A percentile compares a stretch with the other conserved stretches of the same genome.
Evolutionary conservation across 2,888 invertebrate genomes (phyloP).

Genomic region (Ophion ellenae): DNA sequence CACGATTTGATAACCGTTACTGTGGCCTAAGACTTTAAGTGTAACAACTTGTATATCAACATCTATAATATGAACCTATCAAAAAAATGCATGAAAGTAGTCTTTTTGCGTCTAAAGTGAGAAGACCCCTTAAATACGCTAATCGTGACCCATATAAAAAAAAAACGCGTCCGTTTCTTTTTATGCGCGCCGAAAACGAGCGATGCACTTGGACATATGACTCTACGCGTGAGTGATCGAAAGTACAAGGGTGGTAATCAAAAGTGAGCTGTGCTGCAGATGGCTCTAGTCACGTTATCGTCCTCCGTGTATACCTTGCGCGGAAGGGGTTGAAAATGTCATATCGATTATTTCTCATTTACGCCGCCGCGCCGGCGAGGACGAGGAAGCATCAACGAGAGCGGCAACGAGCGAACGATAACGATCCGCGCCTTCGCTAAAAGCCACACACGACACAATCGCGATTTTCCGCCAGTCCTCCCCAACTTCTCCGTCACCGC

Average conservation of each 20-base stretch:
- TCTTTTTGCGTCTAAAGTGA: no score
- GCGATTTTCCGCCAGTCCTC: conserved; percentile 27
- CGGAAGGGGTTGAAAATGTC: conserved; percentile 52
- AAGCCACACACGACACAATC: conserved; percentile 52
- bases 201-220: no score
- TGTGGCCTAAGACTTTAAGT: no score
- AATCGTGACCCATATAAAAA: no score
- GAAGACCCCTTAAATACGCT: no score
- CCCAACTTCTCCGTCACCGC: neutral
- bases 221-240: no score
- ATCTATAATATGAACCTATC: no score
- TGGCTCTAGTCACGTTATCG: conserved; percentile 55
- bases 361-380: conserved; percentile 1
- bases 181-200: no score
- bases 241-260: neutral
- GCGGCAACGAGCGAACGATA: conserved; percentile 43
- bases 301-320: neutral
- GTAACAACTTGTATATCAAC: no score
- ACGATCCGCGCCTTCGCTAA: conserved; percentile 48
- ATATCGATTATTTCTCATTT: conserved; percentile 56
- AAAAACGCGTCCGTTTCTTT: no score
- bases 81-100: no score
- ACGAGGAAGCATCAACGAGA: conserved; percentile 14
- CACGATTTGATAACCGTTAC: no score
- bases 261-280: neutral